Percentiles rank a stretch among this genome's conserved stretches.
Conservation (phyloP, 2,888 invertebrate genomes). For the Eumerus sabulonum region DNA sequence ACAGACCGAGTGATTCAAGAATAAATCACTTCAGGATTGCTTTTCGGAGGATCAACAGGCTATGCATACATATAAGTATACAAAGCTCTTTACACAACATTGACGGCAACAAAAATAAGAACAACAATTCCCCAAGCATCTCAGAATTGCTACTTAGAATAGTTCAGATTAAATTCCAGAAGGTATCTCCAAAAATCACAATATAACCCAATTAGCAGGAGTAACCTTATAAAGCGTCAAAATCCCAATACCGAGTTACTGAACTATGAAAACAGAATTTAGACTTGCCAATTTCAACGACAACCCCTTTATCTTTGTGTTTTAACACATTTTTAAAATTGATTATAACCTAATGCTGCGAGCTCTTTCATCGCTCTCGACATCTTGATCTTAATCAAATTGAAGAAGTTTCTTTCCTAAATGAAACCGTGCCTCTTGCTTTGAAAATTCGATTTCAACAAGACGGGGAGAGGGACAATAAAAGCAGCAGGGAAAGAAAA, state of each 20-base stretch:
- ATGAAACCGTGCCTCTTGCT: slow-evolving; percentile 36
- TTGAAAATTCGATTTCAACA: slow-evolving; percentile 51
- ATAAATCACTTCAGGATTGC: too few relatives aligned
- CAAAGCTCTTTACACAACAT: too few relatives aligned
- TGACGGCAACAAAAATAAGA: too few relatives aligned
- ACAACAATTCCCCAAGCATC: too few relatives aligned
- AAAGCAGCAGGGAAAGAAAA: slow-evolving; percentile 14
- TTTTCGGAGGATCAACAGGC: too few relatives aligned
- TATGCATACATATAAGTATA: too few relatives aligned
- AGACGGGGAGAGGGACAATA: slow-evolving; percentile 10
- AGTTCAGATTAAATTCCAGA: too few relatives aligned
- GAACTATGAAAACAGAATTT: slow-evolving; percentile 52
- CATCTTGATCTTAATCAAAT: slow-evolving; percentile 62
- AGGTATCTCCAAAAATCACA: slow-evolving; percentile 10
- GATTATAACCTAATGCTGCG: slow-evolving; percentile 45
- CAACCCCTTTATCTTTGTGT: slow-evolving; percentile 41
- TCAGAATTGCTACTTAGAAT: too few relatives aligned
- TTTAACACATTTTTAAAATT: slow-evolving; percentile 43
- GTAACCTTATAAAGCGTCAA: slow-evolving; percentile 10
- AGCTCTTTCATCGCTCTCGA: slow-evolving; percentile 32
- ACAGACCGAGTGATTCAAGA: too few relatives aligned
- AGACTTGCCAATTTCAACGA: slow-evolving; percentile 32
- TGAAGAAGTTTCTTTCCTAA: slow-evolving; percentile 55
- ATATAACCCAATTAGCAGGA: slow-evolving; percentile 36
- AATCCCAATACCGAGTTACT: slow-evolving; percentile 44